A percentile compares a stretch with the other conserved stretches of the same genome.
Evolutionary conservation across 2,113 vertebrate genomes (phyloP).

Genomic region (Cyanistes caeruleus): DNA sequence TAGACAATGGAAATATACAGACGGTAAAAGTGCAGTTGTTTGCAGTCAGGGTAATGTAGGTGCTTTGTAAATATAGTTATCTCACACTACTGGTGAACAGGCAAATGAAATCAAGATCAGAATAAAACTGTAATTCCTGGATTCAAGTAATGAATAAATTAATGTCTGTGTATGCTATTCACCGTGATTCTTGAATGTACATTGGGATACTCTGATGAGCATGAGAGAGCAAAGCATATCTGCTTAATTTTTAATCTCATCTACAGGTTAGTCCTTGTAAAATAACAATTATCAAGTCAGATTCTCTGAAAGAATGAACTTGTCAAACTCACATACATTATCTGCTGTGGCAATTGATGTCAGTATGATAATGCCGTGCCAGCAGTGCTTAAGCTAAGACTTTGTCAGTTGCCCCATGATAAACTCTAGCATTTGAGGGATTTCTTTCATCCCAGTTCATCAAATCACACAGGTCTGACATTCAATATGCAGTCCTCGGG

Average conservation of each 20-base stretch:
- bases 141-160: constrained; percentile 17
- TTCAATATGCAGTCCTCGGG: background rate
- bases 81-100: background rate
- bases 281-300: constrained; percentile 56
- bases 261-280: constrained; percentile 1
- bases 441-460: constrained; percentile 27
- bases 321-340: constrained; percentile 21
- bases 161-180: background rate
- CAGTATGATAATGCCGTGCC: constrained; percentile 13
- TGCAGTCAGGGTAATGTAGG: background rate
- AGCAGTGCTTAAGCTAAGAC: constrained; percentile 55
- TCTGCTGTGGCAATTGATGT: constrained; percentile 51
- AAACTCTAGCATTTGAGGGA: constrained; percentile 44
- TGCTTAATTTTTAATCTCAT: constrained; percentile 55
- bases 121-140: background rate
- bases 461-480: constrained; percentile 33
- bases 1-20: background rate
- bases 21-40: background rate
- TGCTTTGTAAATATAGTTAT: background rate
- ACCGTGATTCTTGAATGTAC: background rate
- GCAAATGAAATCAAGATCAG: background rate
- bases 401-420: constrained; percentile 51
- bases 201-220: background rate
- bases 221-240: background rate
- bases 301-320: constrained; percentile 30